These are phyloP conservation scores for Philaethria dido DNA, from an alignment of 2,888 invertebrate species.

Conservation along the genomic window DNA sequence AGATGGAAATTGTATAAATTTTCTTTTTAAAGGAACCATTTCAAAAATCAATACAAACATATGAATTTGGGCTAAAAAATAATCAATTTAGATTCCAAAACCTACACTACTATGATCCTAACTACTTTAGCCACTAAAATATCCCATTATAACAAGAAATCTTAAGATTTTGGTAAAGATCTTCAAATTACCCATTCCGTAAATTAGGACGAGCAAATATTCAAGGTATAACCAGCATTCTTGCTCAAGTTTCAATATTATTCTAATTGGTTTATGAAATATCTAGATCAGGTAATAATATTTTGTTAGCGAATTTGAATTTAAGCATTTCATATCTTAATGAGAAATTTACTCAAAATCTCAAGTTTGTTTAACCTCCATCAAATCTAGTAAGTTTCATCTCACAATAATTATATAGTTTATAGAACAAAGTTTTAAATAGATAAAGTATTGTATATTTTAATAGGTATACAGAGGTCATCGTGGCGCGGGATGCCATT, in stretches of 20 bases:
- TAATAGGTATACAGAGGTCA: background rate
- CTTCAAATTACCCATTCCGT: background rate
- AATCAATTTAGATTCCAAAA: no score
- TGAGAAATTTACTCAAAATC: background rate
- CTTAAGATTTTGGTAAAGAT: background rate
- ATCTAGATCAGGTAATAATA: constrained; percentile 8
- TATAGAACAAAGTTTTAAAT: background rate
- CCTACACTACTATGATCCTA: no score
- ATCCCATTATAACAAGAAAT: background rate
- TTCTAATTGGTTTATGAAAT: constrained; percentile 17
- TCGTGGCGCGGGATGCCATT: no score
- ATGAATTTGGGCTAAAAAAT: no score
- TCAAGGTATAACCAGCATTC: constrained; percentile 7
- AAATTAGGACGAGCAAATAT: constrained; percentile 1
- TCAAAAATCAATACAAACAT: no score
- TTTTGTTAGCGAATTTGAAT: constrained; percentile 6
- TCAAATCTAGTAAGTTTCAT: background rate
- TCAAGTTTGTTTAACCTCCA: constrained; percentile 2
- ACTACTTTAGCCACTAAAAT: no score
- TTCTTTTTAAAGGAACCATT: no score
- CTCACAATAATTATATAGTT: background rate
- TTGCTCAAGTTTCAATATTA: constrained; percentile 10
- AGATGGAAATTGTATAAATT: no score
- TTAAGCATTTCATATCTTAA: constrained; percentile 16
- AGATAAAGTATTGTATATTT: background rate